These are phyloP conservation scores for Euborellia annulipes DNA, from an alignment of 1,140 invertebrate species.

Conservation along the genomic window DNA sequence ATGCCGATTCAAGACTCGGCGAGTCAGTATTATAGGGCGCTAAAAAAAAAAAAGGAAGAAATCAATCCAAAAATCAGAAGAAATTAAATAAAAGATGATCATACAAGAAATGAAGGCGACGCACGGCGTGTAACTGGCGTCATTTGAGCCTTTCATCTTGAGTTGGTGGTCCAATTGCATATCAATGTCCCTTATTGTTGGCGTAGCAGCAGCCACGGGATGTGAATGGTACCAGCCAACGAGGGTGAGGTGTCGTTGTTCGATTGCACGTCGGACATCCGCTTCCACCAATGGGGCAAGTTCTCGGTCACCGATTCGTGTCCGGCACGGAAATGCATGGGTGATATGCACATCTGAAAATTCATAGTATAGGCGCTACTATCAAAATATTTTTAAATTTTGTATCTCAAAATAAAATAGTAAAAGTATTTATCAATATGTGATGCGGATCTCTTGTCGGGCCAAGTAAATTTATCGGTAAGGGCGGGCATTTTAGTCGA, in stretches of 20 bases:
- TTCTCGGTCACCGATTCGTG: slow-evolving; percentile 59
- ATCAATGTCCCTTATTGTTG: slow-evolving; percentile 78
- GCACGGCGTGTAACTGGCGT: slow-evolving; percentile 81
- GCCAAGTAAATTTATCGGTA: no score
- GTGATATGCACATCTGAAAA: slow-evolving; percentile 65
- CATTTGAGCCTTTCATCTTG: slow-evolving; percentile 76
- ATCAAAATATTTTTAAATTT: no score
- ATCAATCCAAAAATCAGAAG: neutral
- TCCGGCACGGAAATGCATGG: slow-evolving; percentile 77
- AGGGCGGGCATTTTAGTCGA: no score
- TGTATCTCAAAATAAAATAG: no score
- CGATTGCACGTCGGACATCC: slow-evolving; percentile 68
- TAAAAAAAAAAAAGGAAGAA: slow-evolving; percentile 29
- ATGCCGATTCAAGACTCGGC: slow-evolving; percentile 56
- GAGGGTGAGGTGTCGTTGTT: slow-evolving; percentile 59
- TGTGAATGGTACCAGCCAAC: slow-evolving; percentile 97
- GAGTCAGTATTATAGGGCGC: slow-evolving; percentile 74
- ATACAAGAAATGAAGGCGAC: slow-evolving; percentile 84
- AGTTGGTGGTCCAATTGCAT: slow-evolving; percentile 89
- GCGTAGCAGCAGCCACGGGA: slow-evolving; percentile 71
- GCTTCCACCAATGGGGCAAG: slow-evolving; percentile 53
- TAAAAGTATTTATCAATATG: no score
- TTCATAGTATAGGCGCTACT: no score
- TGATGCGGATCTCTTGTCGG: no score
- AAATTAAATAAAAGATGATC: slow-evolving; percentile 11